phyloP scores from a whole-genome alignment of 1,140 invertebrate genomes.

The Drosophila oshimai region DNA sequence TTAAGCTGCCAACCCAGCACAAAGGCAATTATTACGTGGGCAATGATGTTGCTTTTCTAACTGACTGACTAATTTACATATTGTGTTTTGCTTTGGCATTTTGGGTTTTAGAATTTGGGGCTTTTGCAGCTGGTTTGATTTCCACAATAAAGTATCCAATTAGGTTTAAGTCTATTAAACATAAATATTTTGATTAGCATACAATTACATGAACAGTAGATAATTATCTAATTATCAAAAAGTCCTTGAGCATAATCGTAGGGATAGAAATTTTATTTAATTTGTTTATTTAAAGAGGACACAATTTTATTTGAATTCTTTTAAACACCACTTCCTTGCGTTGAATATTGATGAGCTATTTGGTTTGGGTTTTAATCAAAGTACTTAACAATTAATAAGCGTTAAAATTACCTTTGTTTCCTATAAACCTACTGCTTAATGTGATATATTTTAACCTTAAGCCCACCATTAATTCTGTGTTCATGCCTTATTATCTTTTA shows the following conservation, averaged over 20 bases:
- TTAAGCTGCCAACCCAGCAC: constrained; percentile 35
- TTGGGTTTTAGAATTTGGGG: not conserved
- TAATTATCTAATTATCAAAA: too few species aligned
- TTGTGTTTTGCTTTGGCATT: constrained; percentile 25
- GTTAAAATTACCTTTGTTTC: too few species aligned
- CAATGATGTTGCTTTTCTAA: constrained; percentile 29
- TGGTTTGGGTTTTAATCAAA: too few species aligned
- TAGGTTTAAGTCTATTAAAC: not conserved
- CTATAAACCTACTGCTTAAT: too few species aligned
- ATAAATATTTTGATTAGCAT: not conserved
- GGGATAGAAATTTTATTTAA: too few species aligned
- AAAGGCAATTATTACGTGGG: constrained; percentile 47
- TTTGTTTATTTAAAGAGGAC: too few species aligned
- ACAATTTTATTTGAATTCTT: too few species aligned
- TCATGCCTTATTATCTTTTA: not conserved
- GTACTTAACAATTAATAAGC: too few species aligned
- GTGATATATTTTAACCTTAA: not conserved
- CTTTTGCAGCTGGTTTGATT: not conserved
- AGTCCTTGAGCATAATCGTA: too few species aligned
- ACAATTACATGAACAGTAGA: not conserved
- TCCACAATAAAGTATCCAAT: constrained; percentile 9
- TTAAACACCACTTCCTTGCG: too few species aligned
- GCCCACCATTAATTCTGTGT: not conserved
- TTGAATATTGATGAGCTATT: too few species aligned
- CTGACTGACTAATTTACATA: constrained; percentile 41